Evolutionary conservation across 1,140 invertebrate species (phyloP), one percentile per base, ranked within the genome.

Genomic region (Aradophagus sp.): DNA sequence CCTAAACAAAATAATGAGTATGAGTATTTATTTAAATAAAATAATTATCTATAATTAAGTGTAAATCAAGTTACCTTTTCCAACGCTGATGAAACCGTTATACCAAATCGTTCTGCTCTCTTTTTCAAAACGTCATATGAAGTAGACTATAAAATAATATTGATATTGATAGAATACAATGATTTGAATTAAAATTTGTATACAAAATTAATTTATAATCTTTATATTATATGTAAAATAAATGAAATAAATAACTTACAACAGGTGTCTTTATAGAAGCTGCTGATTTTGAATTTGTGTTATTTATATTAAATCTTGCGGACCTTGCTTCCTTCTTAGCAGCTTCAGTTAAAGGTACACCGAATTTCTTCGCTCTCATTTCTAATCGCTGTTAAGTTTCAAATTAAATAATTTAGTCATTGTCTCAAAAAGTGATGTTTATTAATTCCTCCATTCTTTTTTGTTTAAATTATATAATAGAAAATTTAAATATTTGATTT

Each of bases 311-410:
- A 56, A 93, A 93, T 75, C 91, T 86, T 52, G 89, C 89, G 58
- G 90, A 89, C 73, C 91, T 87, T 1, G 88, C 91, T 77, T 89
- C 88, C 83, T 91, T 93, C 62, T 89, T 88, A 39, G 89, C 88
- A 44, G 86, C 73, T 31, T 90, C 86, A 31, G 88, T 84, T 2
- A 88, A 66, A 3, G 88, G 85, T n/a, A 91, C 78, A 16, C 92
- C 93, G 86, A 94, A 94, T 76, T 93, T 90, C 76, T 93, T 93
- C 1, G 92, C 92, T 73, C 93, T 87, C 88, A 93, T 87, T 80
- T 93, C 92, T 38, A 93, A 75, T 45, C 91, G 87, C 78, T 89
- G 50, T 78, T 74, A 58, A 31, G n/a, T 23, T 23, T 23, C 4
- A 23, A 23, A n/a, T n/a, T n/a, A n/a, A n/a, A n/a, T n/a, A n/a